These are phyloP conservation scores for Plagodis pulveraria DNA, from an alignment of 2,888 invertebrate genomes.

Conservation along the genomic window DNA sequence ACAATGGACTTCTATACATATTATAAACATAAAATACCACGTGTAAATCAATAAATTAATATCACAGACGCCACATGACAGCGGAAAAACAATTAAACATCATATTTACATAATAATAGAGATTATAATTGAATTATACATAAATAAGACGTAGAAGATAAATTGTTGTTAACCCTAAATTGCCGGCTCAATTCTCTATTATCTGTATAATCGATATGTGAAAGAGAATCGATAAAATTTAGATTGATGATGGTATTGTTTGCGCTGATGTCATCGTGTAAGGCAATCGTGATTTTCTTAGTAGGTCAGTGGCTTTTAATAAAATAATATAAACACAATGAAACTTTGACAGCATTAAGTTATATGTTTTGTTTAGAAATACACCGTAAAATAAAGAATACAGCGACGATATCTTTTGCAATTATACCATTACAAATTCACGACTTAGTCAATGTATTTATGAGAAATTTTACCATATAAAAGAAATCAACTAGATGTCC, in stretches of 20 bases:
- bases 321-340: too few species aligned
- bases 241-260: constrained; percentile 7
- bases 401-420: too few species aligned
- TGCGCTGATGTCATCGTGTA: constrained; percentile 1
- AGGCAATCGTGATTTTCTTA: neutral
- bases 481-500: too few species aligned
- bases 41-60: constrained; percentile 12
- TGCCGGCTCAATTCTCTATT: constrained; percentile 2
- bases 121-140: constrained; percentile 1
- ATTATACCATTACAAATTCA: too few species aligned
- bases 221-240: constrained; percentile 6
- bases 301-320: neutral
- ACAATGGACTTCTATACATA: constrained; percentile 20
- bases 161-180: constrained; percentile 6
- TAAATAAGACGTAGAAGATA: constrained; percentile 6
- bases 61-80: neutral
- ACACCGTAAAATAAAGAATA: too few species aligned
- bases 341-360: too few species aligned
- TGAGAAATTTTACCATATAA: too few species aligned
- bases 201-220: constrained; percentile 3
- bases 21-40: constrained; percentile 11
- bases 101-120: constrained; percentile 7
- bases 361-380: too few species aligned
- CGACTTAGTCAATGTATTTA: too few species aligned
- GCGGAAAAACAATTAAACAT: constrained; percentile 6